Base-by-base conservation (phyloP, 2,797 vertebrate genomes). In the Xenentodon cancila region DNA sequence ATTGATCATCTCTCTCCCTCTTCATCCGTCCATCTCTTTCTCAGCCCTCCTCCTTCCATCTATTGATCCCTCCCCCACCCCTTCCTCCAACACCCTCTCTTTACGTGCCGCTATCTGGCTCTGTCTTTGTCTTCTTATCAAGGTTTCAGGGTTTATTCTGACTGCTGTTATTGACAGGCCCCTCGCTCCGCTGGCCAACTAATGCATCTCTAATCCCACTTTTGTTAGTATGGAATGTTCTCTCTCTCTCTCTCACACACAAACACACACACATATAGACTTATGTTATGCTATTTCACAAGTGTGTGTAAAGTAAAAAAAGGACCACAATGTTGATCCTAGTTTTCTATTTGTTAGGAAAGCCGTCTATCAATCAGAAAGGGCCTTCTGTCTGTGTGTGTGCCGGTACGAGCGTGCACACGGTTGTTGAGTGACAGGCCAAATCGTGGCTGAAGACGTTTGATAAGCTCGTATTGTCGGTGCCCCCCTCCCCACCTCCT, bases 171-270 rank as follows among this genome's bases (percentile, higher is more conserved):
- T 99, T 99, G 97, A 99, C 96, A 95, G 95, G 92, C 91, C 87
- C 87, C 93, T 91, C 94, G 95, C 95, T 96, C 93, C 94, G 95
- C 93, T 13, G 94, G 93, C 92, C 93, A 95, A 95, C 96, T 98
- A 97, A 97, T 98, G 95, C 97, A 97, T 98, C 95, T 92, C 91
- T 99, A 99, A 99, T 98, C 97, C 97, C 84, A 92, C 95, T 94
- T 98, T 99, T 99, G 96, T 99, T 95, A 91, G 27, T 86, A 90
- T 90, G 94, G 95, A 98, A 95, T 96, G 96, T 95, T 96, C 93
- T 67, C 75, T 63, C 69, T 67, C 68, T 37, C 61, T 22, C 54
- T 8, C 62, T 9, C 56, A 7, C 42, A 9, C 65, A 20, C 46
- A 64, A 70, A 69, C 58, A 52, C 34, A 49, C 22, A 54, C 30